Conservation (phyloP, 2,113 vertebrate species). For the Paedocypris sp. region DNA sequence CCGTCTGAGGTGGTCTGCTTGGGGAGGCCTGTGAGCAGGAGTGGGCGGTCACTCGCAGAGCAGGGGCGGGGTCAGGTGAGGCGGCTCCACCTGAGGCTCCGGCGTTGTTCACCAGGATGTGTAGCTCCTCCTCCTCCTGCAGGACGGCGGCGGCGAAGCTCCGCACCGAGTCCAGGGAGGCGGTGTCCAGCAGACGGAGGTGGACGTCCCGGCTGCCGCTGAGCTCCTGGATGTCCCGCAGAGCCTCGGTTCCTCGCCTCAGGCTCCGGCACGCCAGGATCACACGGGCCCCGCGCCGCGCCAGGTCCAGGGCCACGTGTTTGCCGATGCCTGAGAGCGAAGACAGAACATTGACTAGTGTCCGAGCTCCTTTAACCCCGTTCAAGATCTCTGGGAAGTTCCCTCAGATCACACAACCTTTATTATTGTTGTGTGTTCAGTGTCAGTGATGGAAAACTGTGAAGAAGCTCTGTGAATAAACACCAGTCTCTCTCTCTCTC, state of each 20-base stretch:
- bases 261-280: constrained; percentile 70
- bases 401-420: too few species aligned
- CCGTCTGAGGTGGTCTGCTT: constrained; percentile 60
- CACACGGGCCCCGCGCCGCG: constrained; percentile 64
- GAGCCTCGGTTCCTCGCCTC: constrained; percentile 46
- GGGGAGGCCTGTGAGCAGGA: constrained; percentile 57
- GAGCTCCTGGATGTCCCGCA: constrained; percentile 56
- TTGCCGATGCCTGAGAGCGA: constrained; percentile 72
- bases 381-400: too few species aligned
- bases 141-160: constrained; percentile 57
- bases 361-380: too few species aligned
- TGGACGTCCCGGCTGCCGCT: constrained; percentile 58
- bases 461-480: too few species aligned
- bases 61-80: neutral
- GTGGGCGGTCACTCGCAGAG: neutral
- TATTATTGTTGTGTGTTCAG: too few species aligned
- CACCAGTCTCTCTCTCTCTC: too few species aligned
- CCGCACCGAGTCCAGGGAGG: constrained; percentile 66
- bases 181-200: constrained; percentile 64
- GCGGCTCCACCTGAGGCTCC: constrained; percentile 52
- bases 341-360: neutral
- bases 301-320: constrained; percentile 69
- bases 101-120: constrained; percentile 80
- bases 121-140: constrained; percentile 59
- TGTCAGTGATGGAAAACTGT: too few species aligned